Evolutionary conservation across 2,888 invertebrate species (phyloP), one percentile per base, ranked within the genome.

Genomic region (Acronicta psi): DNA sequence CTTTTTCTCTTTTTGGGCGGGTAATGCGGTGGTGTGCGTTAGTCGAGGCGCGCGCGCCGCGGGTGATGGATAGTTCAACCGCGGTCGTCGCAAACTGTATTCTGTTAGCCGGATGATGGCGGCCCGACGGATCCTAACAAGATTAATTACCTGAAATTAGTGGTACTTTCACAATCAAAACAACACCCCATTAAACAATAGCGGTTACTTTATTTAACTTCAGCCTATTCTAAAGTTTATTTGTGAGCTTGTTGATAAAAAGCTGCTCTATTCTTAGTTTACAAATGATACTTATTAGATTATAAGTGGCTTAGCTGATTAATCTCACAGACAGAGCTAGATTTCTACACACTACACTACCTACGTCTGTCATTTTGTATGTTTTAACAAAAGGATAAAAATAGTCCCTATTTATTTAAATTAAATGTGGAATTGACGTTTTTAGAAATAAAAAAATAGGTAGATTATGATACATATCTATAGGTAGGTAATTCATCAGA

Each of bases 1-100:
- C 91, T 92, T 93, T 93, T 93, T 92, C 91, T 91, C 90, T 89
- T 93, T 93, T 94, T 92, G 92, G 92, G 90, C 91, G 90, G 90
- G 87, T 80, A 83, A 81, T 89, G 84, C 82, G 83, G 82, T 90
- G 81, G 93, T 93, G 93, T 93, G 93, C 88, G 90, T 89, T 85
- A 92, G 92, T 92, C 80, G 85, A 75, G 86, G 90, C 90, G 89
- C 88, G 88, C 85, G 85, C 88, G 86, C 83, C 86, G 86, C 84
- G 80, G 75, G 79, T 92, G 92, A 92, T 94, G 91, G 92, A 93
- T 93, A 88, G 79, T 76, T 81, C 72, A 77, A 78, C 67, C 69
- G 82, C 84, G 82, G 84, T 83, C 82, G 84, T 79, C 69, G 82
- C 81, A 84, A 84, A 84, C 80, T 85, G 73, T 81, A 76, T 62